Conservation (phyloP, 2,113 vertebrate species). For the Budorcas taxicolor region DNA sequence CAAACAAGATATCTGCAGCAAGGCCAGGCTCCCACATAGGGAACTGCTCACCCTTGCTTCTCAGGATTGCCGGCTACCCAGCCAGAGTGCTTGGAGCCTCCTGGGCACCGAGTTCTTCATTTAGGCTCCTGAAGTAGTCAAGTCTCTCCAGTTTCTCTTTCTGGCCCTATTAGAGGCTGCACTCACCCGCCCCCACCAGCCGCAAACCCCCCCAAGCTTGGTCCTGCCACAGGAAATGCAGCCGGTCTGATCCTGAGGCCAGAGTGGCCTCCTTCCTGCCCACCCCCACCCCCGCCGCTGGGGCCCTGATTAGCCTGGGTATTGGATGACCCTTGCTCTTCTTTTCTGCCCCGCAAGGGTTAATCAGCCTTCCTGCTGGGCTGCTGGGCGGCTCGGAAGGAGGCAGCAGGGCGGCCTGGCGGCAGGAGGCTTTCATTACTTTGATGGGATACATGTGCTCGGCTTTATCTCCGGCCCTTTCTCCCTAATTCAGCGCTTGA, state of each 20-base stretch:
- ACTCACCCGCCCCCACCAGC: not conserved
- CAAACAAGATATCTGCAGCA: accelerated
- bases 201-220: not conserved
- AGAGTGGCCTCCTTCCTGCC: slow-evolving; percentile 80
- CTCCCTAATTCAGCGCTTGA: slow-evolving; percentile 95
- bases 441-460: slow-evolving; percentile 89
- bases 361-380: slow-evolving; percentile 86
- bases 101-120: not conserved
- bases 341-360: slow-evolving; percentile 82
- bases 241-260: slow-evolving; percentile 56
- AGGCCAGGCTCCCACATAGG: accelerated
- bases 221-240: slow-evolving; percentile 37
- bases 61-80: accelerated
- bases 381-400: slow-evolving; percentile 81
- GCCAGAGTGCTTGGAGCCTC: not conserved
- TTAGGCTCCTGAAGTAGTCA: not conserved
- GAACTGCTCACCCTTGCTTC: not conserved
- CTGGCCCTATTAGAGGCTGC: not conserved
- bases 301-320: slow-evolving; percentile 80
- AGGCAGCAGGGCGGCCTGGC: slow-evolving; percentile 78
- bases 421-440: slow-evolving; percentile 89
- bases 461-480: slow-evolving; percentile 91
- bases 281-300: slow-evolving; percentile 67
- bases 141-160: not conserved
- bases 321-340: slow-evolving; percentile 84